These are phyloP conservation scores for Plagodis pulveraria DNA, from an alignment of 2,888 invertebrate genomes.

Conservation along the genomic window DNA sequence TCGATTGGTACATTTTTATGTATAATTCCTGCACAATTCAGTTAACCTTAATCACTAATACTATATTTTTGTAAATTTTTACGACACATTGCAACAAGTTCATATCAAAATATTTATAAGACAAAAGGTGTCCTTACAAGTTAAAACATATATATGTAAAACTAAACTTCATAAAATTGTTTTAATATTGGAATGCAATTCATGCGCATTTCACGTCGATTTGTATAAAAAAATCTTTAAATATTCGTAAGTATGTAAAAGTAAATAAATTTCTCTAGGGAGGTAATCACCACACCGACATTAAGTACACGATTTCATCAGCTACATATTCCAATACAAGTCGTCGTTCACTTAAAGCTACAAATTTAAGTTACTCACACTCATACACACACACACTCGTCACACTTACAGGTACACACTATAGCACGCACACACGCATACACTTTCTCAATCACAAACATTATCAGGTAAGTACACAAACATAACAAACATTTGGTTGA, in stretches of 20 bases:
- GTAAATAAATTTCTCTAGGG: constrained; percentile 41
- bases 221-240: constrained; percentile 32
- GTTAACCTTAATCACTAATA: constrained; percentile 12
- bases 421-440: constrained; percentile 36
- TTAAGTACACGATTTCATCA: constrained; percentile 37
- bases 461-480: constrained; percentile 8
- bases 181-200: constrained; percentile 35
- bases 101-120: constrained; percentile 44
- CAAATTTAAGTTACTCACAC: neutral
- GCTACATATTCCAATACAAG: neutral
- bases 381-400: constrained; percentile 28
- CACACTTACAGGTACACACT: constrained; percentile 32
- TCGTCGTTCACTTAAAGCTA: constrained; percentile 39
- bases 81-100: constrained; percentile 22
- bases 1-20: constrained; percentile 23
- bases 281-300: constrained; percentile 33
- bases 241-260: constrained; percentile 7
- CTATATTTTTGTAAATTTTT: constrained; percentile 1
- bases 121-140: no score
- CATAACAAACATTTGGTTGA: constrained; percentile 46
- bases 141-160: no score
- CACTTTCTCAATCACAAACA: constrained; percentile 16
- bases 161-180: constrained; percentile 28
- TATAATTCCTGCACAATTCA: neutral
- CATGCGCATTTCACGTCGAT: constrained; percentile 16